These are phyloP conservation scores for Austrofundulus limnaeus DNA, from an alignment of 2,113 vertebrate species.

Conservation along the genomic window DNA sequence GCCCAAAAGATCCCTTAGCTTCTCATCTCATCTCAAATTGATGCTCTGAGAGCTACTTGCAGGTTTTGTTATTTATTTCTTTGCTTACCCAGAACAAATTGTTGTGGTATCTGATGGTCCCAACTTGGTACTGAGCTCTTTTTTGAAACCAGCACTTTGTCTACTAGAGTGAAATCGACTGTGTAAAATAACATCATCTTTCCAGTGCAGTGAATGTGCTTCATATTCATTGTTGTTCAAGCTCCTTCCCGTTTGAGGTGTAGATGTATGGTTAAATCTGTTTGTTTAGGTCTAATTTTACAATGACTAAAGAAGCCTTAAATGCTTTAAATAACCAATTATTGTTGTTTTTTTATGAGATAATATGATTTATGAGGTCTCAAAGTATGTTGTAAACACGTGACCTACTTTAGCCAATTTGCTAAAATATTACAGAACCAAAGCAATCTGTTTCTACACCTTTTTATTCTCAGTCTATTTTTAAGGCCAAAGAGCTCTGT, in stretches of 20 bases:
- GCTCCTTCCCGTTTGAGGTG: neutral
- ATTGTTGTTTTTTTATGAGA: neutral
- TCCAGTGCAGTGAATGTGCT: neutral
- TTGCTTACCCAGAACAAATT: neutral
- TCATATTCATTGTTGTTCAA: neutral
- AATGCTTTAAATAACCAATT: neutral
- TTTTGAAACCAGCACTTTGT: neutral
- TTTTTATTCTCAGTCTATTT: too few relatives aligned
- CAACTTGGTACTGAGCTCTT: neutral
- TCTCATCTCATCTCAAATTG: neutral
- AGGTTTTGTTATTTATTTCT: neutral
- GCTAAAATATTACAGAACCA: too few relatives aligned
- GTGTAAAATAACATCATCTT: neutral
- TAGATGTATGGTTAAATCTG: neutral
- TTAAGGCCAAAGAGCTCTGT: too few relatives aligned
- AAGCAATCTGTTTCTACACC: too few relatives aligned
- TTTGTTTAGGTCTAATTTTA: neutral
- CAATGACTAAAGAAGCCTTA: neutral
- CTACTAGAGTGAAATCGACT: neutral
- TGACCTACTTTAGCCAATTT: too few relatives aligned
- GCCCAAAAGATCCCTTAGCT: neutral
- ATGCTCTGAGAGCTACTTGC: neutral
- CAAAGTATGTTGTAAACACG: neutral
- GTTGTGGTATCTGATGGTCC: neutral
- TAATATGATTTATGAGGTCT: neutral